These are phyloP conservation scores for Porites australiensis DNA, from an alignment of 64 coral and sea anemone genomes.

Conservation along the genomic window DNA sequence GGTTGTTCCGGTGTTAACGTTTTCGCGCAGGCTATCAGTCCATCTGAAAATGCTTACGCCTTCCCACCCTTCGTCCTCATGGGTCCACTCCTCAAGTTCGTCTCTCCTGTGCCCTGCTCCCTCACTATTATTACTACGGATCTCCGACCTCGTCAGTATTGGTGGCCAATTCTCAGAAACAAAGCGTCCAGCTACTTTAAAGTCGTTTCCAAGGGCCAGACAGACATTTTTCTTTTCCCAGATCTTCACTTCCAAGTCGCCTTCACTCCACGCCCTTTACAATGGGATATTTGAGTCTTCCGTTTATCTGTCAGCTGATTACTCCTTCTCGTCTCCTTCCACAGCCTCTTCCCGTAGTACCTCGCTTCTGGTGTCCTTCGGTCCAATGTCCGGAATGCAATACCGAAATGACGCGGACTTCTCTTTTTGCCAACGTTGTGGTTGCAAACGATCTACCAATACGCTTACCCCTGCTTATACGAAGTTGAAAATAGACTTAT, in stretches of 20 bases:
- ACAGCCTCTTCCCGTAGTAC: not conserved
- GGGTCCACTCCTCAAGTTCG: slow-evolving; percentile 21
- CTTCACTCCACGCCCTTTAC: not conserved
- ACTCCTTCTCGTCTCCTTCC: not conserved
- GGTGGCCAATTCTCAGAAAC: slow-evolving; percentile 44
- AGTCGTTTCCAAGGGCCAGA: not conserved
- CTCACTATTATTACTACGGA: slow-evolving; percentile 38
- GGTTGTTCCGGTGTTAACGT: slow-evolving; percentile 18
- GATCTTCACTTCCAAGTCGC: not conserved
- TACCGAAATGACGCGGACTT: slow-evolving; percentile 52
- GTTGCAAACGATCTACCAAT: not conserved
- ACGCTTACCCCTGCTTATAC: not conserved
- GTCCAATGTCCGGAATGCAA: slow-evolving; percentile 48
- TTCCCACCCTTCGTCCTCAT: slow-evolving; percentile 58
- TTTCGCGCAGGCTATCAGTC: slow-evolving; percentile 17
- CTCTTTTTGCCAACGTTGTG: slow-evolving; percentile 61
- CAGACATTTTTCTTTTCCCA: slow-evolving; percentile 33
- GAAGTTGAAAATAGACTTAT: not conserved
- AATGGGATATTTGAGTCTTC: slow-evolving; percentile 66
- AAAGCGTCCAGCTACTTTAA: not conserved
- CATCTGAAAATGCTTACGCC: slow-evolving; percentile 40
- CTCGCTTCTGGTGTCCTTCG: slow-evolving; percentile 34
- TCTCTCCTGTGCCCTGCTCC: not conserved
- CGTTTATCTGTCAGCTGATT: not conserved
- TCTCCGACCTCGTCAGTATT: not conserved